Evolutionary conservation across 53 echinoderm and acorn worm species (phyloP), one percentile per base, ranked within the genome.

Genomic region (Antedon mediterranea): DNA sequence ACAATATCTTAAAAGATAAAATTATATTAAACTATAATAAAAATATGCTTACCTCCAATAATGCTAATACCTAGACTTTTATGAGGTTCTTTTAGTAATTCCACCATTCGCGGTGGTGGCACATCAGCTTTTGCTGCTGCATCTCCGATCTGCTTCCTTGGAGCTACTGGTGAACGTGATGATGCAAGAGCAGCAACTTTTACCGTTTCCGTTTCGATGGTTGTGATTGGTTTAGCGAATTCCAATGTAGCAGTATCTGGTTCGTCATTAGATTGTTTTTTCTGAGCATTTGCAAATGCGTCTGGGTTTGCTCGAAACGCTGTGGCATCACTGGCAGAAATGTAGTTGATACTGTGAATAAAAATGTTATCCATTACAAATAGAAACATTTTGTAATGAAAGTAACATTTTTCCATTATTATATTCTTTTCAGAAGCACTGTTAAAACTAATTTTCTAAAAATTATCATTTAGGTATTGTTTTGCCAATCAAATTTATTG

Each of bases 11-110:
- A n/a, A n/a, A n/a, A n/a, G n/a, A n/a, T n/a, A n/a, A n/a, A n/a
- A n/a, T n/a, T n/a, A n/a, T n/a, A n/a, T n/a, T n/a, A n/a, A n/a
- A n/a, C n/a, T n/a, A n/a, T n/a, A n/a, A n/a, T 31, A 27, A 31
- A 43, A 6, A 74, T 29, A 27, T 28, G 0, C 3, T 82, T 71
- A 97, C 97, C 97, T 86, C 97, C 97, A 0, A 97, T 85, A 43
- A 97, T 97, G 74, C 97, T 97, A 82, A 97, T 97, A 11, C 97
- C 97, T 0, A 97, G 83, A 57, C 89, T 92, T 72, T 82, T 85
- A 18, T 86, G 85, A 0, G 84, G 83, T 75, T 92, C 92, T 72
- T 89, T 87, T 76, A 72, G 83, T 44, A 97, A 81, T 7, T 80
- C 78, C 37, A 97, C 97, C 5, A 87, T 89, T 30, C 88, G 83